Evolutionary conservation across 2,113 vertebrate species (phyloP).

Genomic region (Amphiprion percula): DNA sequence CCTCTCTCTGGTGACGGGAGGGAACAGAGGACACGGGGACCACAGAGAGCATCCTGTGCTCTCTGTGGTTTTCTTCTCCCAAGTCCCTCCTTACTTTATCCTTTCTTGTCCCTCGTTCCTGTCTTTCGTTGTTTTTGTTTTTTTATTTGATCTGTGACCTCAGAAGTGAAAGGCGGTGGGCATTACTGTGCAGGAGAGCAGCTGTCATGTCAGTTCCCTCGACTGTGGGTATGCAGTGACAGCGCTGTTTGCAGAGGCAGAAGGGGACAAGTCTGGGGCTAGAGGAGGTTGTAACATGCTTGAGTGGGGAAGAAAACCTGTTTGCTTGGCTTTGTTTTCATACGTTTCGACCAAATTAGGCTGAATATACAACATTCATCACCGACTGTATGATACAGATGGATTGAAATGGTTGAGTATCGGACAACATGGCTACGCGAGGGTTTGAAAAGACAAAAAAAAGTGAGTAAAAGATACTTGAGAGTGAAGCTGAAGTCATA

Average conservation of each 20-base stretch:
- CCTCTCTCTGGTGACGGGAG: conserved; percentile 47
- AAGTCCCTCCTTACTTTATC: neutral
- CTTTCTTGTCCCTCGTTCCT: neutral
- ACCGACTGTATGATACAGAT: neutral
- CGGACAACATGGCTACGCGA: too few species aligned
- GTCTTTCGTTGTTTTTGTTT: neutral
- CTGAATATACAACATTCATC: neutral
- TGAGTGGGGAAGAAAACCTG: neutral
- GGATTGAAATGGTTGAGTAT: too few species aligned
- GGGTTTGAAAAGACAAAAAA: neutral
- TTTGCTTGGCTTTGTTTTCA: neutral
- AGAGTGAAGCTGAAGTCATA: conserved; percentile 8
- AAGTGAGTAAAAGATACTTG: neutral
- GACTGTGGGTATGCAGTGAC: conserved; percentile 13
- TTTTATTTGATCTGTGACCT: conserved; percentile 30
- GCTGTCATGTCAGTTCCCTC: conserved; percentile 45
- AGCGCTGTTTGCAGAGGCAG: conserved; percentile 10
- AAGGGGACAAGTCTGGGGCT: conserved; percentile 8
- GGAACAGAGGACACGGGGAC: conserved; percentile 43
- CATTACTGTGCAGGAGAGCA: conserved; percentile 3
- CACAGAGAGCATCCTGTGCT: conserved; percentile 59
- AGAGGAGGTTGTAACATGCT: neutral
- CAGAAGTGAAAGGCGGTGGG: conserved; percentile 5
- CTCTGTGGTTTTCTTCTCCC: neutral
- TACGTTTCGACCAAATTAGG: neutral